A percentile compares a stretch with the other conserved stretches of the same genome.
These are phyloP conservation scores for Athene noctua DNA, from an alignment of 2,113 vertebrate species.

Conservation along the genomic window DNA sequence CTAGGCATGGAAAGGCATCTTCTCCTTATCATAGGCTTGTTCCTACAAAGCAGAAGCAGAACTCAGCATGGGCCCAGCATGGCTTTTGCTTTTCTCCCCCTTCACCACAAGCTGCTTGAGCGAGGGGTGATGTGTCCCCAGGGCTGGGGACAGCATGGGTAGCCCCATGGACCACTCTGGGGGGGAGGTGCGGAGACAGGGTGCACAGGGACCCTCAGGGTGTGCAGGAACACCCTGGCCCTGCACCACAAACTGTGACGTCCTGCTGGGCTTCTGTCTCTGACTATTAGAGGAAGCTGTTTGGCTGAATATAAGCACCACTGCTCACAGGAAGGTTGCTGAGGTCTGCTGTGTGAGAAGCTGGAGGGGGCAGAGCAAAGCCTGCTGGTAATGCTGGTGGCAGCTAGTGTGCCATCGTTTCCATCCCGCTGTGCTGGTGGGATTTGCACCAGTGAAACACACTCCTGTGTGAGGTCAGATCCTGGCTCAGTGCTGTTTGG, in stretches of 20 bases:
- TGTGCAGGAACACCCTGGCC: not conserved
- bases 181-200: not conserved
- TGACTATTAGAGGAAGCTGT: not conserved
- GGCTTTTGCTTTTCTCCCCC: not conserved
- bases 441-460: not conserved
- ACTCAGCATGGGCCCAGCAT: rapidly evolving
- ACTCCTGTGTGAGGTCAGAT: rapidly evolving
- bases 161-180: not conserved
- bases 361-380: not conserved
- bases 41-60: constrained; percentile 35
- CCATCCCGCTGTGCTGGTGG: not conserved
- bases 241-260: rapidly evolving
- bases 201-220: not conserved
- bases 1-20: not conserved
- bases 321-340: not conserved
- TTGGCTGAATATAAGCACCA: not conserved
- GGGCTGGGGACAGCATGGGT: rapidly evolving
- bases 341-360: not conserved
- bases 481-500: rapidly evolving
- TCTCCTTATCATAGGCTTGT: not conserved
- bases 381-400: not conserved
- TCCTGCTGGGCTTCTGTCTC: rapidly evolving
- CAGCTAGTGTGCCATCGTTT: rapidly evolving
- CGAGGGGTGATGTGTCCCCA: rapidly evolving
- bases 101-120: rapidly evolving